Conservation (phyloP, 2,113 vertebrate species). For the Mormyrus lacerda region DNA sequence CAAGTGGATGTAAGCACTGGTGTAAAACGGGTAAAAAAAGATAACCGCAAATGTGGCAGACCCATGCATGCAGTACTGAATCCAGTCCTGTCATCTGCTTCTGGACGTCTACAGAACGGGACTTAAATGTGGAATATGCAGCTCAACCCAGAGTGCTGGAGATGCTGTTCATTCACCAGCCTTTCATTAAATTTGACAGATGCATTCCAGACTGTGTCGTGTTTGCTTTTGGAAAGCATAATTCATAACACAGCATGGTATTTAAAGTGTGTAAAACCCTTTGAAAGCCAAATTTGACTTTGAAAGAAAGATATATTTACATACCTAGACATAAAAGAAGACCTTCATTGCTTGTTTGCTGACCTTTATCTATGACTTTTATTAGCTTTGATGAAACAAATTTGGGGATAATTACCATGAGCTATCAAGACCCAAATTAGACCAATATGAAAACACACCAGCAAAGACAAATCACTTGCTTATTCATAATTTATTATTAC, state of each 20-base stretch:
- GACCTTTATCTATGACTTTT: not conserved
- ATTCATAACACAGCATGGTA: not conserved
- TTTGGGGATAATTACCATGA: not conserved
- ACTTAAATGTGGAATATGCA: not conserved
- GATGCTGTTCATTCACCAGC: not conserved
- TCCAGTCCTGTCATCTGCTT: not conserved
- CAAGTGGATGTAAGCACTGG: not conserved
- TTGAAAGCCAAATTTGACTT: not conserved
- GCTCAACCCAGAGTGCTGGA: not conserved
- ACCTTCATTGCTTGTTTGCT: not conserved
- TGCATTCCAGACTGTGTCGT: not conserved
- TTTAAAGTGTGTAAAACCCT: not conserved
- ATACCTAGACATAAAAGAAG: not conserved
- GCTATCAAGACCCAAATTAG: not conserved
- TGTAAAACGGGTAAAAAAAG: not conserved
- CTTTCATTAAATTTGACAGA: not conserved
- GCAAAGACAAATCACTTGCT: too few species aligned
- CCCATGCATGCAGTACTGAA: not conserved
- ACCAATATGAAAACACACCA: not conserved
- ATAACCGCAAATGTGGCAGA: not conserved
- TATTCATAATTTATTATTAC: too few species aligned
- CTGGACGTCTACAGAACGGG: not conserved
- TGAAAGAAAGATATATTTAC: not conserved
- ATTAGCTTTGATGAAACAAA: not conserved
- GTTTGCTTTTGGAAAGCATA: not conserved